Evolutionary conservation across 2,113 vertebrate species (phyloP), one percentile per base, ranked within the genome.

Genomic region (Geococcyx californianus): DNA sequence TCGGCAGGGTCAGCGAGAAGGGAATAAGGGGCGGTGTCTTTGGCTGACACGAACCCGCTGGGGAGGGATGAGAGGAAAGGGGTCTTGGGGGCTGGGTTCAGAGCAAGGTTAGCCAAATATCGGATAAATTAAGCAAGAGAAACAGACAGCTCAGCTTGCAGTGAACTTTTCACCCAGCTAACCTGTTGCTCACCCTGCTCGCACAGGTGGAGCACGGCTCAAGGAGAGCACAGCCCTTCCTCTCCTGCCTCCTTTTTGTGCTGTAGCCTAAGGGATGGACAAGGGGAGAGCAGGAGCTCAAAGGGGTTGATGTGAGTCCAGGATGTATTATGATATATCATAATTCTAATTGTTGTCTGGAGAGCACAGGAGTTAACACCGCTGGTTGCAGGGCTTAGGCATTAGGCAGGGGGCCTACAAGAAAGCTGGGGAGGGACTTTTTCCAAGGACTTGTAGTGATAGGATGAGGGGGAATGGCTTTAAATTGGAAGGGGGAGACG

Each of bases 51-150:
- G 24, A 94, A 54, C 92, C 87, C 86, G 69, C 96, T 86, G 93
- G 88, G 97, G 97, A 96, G 97, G 93, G 97, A 97, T 95, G 97
- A 97, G 91, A 96, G 98, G 98, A 98, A 95, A 96, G 97, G 98
- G 98, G 98, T 98, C 98, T 98, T 97, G 84, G 82, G 98, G 98
- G 98, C 98, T 97, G 98, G 98, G 99, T 99, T 99, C 99, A 99
- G 98, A 98, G 97, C 98, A 98, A 98, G 99, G 99, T 99, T 99
- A 99, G 99, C 99, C 99, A 99, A 99, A 99, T 98, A 99, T 97
- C 96, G 96, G 99, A 99, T 99, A 99, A 99, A 99, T 99, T 99
- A 98, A 96, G 97, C 94, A 70, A 97, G 97, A 97, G 97, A 98
- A 98, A 98, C 97, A 98, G 98, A 98, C 98, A 98, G 98, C 98